Evolutionary conservation across 2,888 invertebrate genomes (phyloP), one percentile per base, ranked within the genome.

Genomic region (Limenitis camilla): DNA sequence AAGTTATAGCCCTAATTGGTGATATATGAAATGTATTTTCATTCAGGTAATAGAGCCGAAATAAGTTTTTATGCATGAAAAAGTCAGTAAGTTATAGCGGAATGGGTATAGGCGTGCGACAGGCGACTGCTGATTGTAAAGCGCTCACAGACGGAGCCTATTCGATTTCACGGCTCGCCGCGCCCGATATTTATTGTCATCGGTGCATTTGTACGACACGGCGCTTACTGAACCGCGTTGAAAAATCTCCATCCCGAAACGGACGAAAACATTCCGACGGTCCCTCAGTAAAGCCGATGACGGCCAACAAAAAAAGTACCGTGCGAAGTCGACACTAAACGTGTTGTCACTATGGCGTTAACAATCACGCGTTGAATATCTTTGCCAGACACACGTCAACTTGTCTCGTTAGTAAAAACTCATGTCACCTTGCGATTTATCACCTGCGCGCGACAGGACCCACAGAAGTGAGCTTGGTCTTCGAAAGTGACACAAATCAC

Each of bases 81-180:
- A 72, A 75, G 72, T 76, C 74, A 76, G 76, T 79, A 80, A 81
- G 81, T 83, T 76, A 82, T 73, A 69, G 70, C 64, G 72, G 66
- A 66, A 67, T 63, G 68, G 68, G 72, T 66, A 69, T 66, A 69
- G 74, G 75, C 74, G 73, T 68, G 72, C 81, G 83, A 81, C 82
- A 78, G 78, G 74, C 78, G 75, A 72, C 82, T 79, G 85, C 82
- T 86, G 86, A 86, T 86, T 86, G 86, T 86, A 84, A 85, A 85
- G 80, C 82, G 81, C 78, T 84, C 85, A 81, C 84, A 85, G 83
- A 81, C 83, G 85, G 78, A 84, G 86, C 86, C 86, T 86, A 86
- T 87, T 87, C 86, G 86, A 87, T 87, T 87, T 86, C 86, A 87
- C 81, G 87, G 83, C 86, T 86, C 83, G 83, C 74, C 83, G 85